Percentiles rank a stretch among this genome's conserved stretches.
These are phyloP conservation scores for Arenicola marina DNA, from an alignment of 2,888 invertebrate genomes.

Conservation along the genomic window DNA sequence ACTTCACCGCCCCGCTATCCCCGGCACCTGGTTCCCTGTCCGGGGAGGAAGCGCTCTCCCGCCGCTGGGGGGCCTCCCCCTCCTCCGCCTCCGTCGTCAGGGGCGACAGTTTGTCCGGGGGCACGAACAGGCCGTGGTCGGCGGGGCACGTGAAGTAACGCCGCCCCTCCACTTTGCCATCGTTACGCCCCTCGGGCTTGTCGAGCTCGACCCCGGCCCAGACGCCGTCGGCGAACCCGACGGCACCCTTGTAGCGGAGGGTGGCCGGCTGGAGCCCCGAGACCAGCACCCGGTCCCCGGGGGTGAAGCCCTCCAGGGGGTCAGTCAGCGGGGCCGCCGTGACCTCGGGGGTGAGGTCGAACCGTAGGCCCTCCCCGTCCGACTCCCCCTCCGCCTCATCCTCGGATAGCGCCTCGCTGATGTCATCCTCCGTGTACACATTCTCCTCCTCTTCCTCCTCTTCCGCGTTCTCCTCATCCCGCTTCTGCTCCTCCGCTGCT, in stretches of 20 bases:
- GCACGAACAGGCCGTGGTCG: conserved; percentile 6
- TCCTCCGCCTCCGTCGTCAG: neutral
- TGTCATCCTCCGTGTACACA: conserved; percentile 28
- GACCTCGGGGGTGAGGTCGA: neutral
- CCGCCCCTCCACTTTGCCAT: conserved; percentile 36
- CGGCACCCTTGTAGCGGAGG: conserved; percentile 47
- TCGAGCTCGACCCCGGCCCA: conserved; percentile 54
- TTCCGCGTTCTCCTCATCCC: too few species aligned
- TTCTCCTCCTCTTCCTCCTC: neutral
- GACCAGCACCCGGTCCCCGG: conserved; percentile 46
- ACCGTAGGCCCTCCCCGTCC: neutral
- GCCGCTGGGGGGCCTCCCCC: neutral
- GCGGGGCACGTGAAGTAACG: conserved; percentile 4
- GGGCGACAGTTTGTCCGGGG: neutral
- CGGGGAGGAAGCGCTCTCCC: too few species aligned
- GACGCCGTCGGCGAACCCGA: conserved; percentile 47
- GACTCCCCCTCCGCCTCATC: conserved; percentile 2
- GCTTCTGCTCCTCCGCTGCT: too few species aligned
- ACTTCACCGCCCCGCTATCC: too few species aligned
- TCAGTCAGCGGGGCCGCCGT: conserved; percentile 23
- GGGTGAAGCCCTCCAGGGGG: conserved; percentile 41
- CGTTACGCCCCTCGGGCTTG: conserved; percentile 40
- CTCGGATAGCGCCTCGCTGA: conserved; percentile 28
- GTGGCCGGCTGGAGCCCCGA: conserved; percentile 39
- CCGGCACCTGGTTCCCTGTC: too few species aligned